Percentiles rank a stretch among this genome's conserved stretches.
Evolutionary conservation across 2,888 invertebrate genomes (phyloP).

Genomic region (Panorpa germanica): DNA sequence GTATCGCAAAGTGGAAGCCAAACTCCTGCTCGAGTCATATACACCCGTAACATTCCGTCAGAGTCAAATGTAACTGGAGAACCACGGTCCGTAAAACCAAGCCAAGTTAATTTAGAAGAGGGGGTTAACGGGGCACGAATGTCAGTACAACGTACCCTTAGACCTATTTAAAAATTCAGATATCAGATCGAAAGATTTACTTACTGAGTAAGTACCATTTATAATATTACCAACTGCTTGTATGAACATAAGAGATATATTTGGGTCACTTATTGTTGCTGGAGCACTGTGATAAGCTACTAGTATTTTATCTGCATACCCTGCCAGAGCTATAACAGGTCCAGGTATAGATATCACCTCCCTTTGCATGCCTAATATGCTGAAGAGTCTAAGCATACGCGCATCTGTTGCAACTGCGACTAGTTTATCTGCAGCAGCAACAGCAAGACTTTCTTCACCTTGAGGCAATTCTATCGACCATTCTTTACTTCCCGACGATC

Average conservation of each 20-base stretch:
- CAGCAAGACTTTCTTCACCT: conserved; percentile 55
- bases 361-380: conserved; percentile 72
- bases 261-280: conserved; percentile 30
- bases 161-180: conserved; percentile 16
- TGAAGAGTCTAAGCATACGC: conserved; percentile 64
- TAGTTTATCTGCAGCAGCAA: conserved; percentile 43
- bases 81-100: conserved; percentile 65
- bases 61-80: conserved; percentile 63
- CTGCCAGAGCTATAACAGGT: conserved; percentile 46
- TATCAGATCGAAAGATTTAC: conserved; percentile 4
- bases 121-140: conserved; percentile 46
- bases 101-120: conserved; percentile 47
- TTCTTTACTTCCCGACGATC: conserved; percentile 58
- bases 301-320: conserved; percentile 36
- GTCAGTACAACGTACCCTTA: conserved; percentile 27
- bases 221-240: conserved; percentile 23
- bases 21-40: conserved; percentile 41
- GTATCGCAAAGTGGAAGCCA: conserved; percentile 76
- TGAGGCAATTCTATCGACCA: conserved; percentile 67
- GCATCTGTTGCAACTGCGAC: conserved; percentile 62
- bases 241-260: conserved; percentile 31
- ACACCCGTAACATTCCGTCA: conserved; percentile 52
- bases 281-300: conserved; percentile 45
- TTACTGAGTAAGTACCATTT: conserved; percentile 5
- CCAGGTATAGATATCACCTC: conserved; percentile 55